Conservation (phyloP, 1,140 invertebrate genomes). For the Riptortus pedestris region DNA sequence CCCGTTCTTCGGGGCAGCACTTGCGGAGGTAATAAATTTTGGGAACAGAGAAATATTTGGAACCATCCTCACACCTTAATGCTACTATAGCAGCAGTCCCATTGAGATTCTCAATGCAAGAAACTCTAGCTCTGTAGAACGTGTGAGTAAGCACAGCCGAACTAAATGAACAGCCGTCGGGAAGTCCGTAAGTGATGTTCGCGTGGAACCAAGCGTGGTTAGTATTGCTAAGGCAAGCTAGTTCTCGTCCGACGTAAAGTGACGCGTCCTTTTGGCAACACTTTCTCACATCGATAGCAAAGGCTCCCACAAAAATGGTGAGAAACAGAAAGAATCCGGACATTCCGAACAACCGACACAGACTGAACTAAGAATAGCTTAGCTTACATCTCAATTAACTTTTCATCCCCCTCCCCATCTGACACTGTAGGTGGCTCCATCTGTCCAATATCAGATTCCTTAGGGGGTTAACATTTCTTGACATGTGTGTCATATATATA, state of each 20-base stretch:
- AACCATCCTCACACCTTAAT: constrained; percentile 18
- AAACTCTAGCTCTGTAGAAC: background rate
- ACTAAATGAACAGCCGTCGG: constrained; percentile 3
- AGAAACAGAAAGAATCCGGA: too few relatives aligned
- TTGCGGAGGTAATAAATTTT: constrained; percentile 25
- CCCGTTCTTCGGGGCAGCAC: constrained; percentile 25
- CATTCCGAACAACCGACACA: too few relatives aligned
- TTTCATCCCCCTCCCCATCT: too few relatives aligned
- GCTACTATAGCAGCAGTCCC: constrained; percentile 4
- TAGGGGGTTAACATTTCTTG: too few relatives aligned
- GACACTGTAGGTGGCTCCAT: too few relatives aligned
- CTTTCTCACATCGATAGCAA: constrained; percentile 18
- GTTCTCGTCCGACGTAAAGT: constrained; percentile 22
- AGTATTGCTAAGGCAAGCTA: background rate
- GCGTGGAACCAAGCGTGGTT: constrained; percentile 15
- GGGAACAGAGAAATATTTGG: constrained; percentile 21
- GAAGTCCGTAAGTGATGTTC: constrained; percentile 13
- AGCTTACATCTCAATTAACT: too few relatives aligned
- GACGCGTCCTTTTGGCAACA: constrained; percentile 24
- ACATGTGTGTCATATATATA: too few relatives aligned
- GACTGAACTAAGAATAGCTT: too few relatives aligned
- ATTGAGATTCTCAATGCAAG: constrained; percentile 24
- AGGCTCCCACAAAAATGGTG: too few relatives aligned
- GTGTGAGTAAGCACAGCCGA: constrained; percentile 1
- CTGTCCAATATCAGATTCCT: too few relatives aligned